Evolutionary conservation across 1,140 invertebrate species (phyloP).

Genomic region (Papilio machaon): DNA sequence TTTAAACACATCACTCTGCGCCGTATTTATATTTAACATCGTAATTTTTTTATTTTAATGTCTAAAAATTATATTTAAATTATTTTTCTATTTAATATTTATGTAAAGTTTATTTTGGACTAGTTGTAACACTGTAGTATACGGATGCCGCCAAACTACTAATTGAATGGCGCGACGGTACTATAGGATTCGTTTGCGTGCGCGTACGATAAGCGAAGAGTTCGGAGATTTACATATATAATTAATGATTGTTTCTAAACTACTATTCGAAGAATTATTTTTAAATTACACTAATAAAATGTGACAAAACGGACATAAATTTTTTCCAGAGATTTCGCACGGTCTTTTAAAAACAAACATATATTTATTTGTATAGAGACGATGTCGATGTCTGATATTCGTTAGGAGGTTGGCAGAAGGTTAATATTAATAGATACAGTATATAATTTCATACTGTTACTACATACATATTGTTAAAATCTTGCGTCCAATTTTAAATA

Average conservation of each 20-base stretch:
- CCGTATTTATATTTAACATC: background rate
- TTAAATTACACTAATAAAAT: slow-evolving; percentile 13
- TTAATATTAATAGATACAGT: background rate
- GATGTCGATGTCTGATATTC: slow-evolving; percentile 6
- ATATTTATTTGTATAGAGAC: background rate
- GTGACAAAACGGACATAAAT: background rate
- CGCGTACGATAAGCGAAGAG: slow-evolving; percentile 6
- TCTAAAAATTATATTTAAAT: background rate
- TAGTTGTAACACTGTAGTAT: slow-evolving; percentile 39
- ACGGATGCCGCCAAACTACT: slow-evolving; percentile 45
- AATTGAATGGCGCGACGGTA: slow-evolving; percentile 40
- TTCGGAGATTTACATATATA: slow-evolving; percentile 16
- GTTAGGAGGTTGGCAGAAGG: slow-evolving; percentile 12
- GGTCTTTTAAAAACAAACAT: background rate
- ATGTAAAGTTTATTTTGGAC: slow-evolving; percentile 5
- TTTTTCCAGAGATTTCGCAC: slow-evolving; percentile 14
- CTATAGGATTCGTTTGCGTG: background rate
- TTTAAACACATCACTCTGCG: slow-evolving; percentile 38
- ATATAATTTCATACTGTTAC: background rate
- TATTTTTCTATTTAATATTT: background rate
- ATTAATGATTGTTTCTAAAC: slow-evolving; percentile 18
- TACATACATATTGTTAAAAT: background rate
- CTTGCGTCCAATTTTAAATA: background rate
- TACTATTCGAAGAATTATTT: slow-evolving; percentile 24
- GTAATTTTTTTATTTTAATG: slow-evolving; percentile 2